These are phyloP conservation scores for Aleiodes leptofemur DNA, from an alignment of 2,888 invertebrate species.

Conservation along the genomic window DNA sequence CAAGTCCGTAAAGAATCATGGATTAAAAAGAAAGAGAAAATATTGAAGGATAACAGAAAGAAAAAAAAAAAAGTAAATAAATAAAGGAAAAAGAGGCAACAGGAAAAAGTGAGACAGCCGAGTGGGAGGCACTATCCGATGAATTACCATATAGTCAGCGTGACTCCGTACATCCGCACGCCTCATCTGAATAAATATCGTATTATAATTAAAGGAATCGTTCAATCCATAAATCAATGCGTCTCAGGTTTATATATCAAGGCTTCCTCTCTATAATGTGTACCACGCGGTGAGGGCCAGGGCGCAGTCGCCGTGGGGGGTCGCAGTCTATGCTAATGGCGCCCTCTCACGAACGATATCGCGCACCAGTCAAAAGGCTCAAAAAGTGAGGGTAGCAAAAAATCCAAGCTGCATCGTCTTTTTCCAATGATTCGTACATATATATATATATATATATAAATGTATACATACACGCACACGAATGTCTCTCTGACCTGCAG, in stretches of 20 bases:
- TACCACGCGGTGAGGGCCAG: slow-evolving; percentile 61
- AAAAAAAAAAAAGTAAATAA: slow-evolving; percentile 50
- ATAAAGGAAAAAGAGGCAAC: slow-evolving; percentile 50
- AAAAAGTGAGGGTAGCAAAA: slow-evolving; percentile 46
- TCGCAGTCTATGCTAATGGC: slow-evolving; percentile 73
- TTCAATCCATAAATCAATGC: slow-evolving; percentile 74
- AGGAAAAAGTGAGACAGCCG: slow-evolving; percentile 51
- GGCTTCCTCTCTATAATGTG: slow-evolving; percentile 68
- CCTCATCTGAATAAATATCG: slow-evolving; percentile 75
- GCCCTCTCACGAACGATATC: slow-evolving; percentile 70
- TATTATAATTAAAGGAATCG: slow-evolving; percentile 76
- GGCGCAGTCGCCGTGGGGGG: slow-evolving; percentile 71
- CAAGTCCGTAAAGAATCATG: slow-evolving; percentile 20
- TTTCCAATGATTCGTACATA: slow-evolving; percentile 20
- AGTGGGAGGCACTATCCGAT: slow-evolving; percentile 54
- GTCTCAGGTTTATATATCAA: slow-evolving; percentile 73
- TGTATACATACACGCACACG: slow-evolving; percentile 43
- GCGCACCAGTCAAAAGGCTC: slow-evolving; percentile 39
- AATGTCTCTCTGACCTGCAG: slow-evolving; percentile 70
- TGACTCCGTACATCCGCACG: slow-evolving; percentile 69
- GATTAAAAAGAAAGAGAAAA: slow-evolving; percentile 3
- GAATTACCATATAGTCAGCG: slow-evolving; percentile 73
- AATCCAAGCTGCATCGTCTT: slow-evolving; percentile 44
- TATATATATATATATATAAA: not conserved
- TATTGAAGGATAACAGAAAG: slow-evolving; percentile 36